These are phyloP conservation scores for Spodoptera litura DNA, from an alignment of 1,140 invertebrate genomes.

Conservation along the genomic window DNA sequence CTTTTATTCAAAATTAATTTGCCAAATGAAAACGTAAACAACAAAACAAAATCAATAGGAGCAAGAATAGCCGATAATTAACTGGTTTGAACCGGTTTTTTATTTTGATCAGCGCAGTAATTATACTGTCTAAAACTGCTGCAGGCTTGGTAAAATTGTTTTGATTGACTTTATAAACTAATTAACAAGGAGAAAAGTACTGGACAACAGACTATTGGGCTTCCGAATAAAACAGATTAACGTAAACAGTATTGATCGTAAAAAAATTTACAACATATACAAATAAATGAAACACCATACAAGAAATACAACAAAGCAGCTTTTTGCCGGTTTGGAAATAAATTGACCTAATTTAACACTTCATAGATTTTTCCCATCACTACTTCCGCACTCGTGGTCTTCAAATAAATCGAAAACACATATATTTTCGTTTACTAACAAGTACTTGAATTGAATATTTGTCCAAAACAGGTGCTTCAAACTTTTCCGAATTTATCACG, in stretches of 20 bases:
- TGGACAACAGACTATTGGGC: constrained; percentile 40
- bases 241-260: too few relatives aligned
- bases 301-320: too few relatives aligned
- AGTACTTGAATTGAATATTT: constrained; percentile 45
- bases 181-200: constrained; percentile 47
- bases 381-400: not conserved
- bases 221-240: constrained; percentile 4
- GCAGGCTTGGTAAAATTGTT: constrained; percentile 45
- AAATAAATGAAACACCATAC: too few relatives aligned
- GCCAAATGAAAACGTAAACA: too few relatives aligned
- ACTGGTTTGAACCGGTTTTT: constrained; percentile 24
- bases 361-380: not conserved
- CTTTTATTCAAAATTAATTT: not conserved
- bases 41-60: constrained; percentile 14
- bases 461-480: constrained; percentile 47
- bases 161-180: constrained; percentile 54
- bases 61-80: constrained; percentile 22
- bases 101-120: constrained; percentile 43
- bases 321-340: not conserved
- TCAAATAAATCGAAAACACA: constrained; percentile 16
- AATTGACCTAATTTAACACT: constrained; percentile 7
- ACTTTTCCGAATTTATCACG: constrained; percentile 56
- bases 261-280: too few relatives aligned
- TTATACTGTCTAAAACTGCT: constrained; percentile 49
- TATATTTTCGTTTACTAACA: constrained; percentile 13